These are phyloP conservation scores for Borostomias antarcticus DNA, from an alignment of 2,797 vertebrate species.

Conservation along the genomic window DNA sequence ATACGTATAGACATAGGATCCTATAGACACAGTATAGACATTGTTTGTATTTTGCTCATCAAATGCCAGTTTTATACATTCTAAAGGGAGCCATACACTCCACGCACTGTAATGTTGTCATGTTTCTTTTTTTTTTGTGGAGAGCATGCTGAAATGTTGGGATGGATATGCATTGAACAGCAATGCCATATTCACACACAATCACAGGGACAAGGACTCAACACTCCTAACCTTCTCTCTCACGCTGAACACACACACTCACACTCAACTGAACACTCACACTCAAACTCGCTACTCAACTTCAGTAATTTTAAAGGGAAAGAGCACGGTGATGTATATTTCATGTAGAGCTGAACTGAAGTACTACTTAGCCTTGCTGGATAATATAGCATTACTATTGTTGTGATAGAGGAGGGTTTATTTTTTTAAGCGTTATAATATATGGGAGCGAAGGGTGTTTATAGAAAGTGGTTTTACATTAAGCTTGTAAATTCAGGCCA, in stretches of 20 bases:
- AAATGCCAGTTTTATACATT: slow-evolving; percentile 60
- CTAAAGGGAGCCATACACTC: slow-evolving; percentile 57
- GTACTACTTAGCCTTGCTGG: slow-evolving; percentile 79
- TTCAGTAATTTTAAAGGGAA: slow-evolving; percentile 65
- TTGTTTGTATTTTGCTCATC: slow-evolving; percentile 36
- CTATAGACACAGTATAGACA: slow-evolving; percentile 22
- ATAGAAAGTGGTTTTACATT: slow-evolving; percentile 78
- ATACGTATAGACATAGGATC: background rate
- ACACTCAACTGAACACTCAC: slow-evolving; percentile 52
- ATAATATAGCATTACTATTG: slow-evolving; percentile 79
- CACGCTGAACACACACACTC: slow-evolving; percentile 58
- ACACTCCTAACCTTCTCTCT: slow-evolving; percentile 54
- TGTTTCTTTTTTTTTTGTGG: slow-evolving; percentile 52
- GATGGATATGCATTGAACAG: slow-evolving; percentile 31
- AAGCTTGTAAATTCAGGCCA: slow-evolving; percentile 73
- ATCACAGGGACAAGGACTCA: slow-evolving; percentile 26
- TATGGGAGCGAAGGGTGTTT: slow-evolving; percentile 79
- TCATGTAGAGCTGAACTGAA: slow-evolving; percentile 77
- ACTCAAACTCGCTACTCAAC: slow-evolving; percentile 40
- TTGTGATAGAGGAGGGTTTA: slow-evolving; percentile 83
- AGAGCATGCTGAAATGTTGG: background rate
- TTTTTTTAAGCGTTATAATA: slow-evolving; percentile 85
- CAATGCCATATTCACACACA: slow-evolving; percentile 31
- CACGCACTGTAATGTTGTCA: slow-evolving; percentile 65
- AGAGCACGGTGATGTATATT: slow-evolving; percentile 74